Percentiles rank a stretch among this genome's conserved stretches.
phyloP scores from a whole-genome alignment of 2,888 invertebrate genomes.

The Pterostichus madidus region DNA sequence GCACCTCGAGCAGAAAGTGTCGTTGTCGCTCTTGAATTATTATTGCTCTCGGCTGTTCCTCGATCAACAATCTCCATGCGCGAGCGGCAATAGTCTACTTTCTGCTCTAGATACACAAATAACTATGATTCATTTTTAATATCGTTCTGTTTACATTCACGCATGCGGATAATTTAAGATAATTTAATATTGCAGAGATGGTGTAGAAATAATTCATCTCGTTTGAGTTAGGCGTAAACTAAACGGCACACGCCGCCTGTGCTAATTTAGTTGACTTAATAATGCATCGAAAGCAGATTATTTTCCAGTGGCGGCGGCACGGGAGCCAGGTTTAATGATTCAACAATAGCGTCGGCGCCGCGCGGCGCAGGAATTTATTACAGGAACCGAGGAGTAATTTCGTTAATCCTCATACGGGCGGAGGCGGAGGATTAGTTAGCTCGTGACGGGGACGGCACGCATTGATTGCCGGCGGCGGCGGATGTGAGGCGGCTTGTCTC shows the following conservation, averaged over 20 bases:
- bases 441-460: constrained; percentile 1
- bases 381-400: constrained; percentile 55
- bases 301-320: constrained; percentile 46
- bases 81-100: too few species aligned
- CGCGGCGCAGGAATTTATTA: constrained; percentile 38
- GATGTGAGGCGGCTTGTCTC: neutral
- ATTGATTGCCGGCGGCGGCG: constrained; percentile 30
- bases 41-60: too few species aligned
- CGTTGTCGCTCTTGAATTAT: too few species aligned
- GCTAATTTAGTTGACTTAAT: constrained; percentile 64
- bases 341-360: neutral
- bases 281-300: constrained; percentile 66
- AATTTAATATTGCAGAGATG: constrained; percentile 6
- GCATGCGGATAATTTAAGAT: neutral
- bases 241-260: constrained; percentile 49
- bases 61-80: too few species aligned
- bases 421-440: neutral
- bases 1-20: too few species aligned
- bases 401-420: constrained; percentile 57
- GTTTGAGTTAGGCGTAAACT: constrained; percentile 46
- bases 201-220: constrained; percentile 57
- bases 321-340: constrained; percentile 54
- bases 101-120: too few species aligned
- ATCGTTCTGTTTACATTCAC: neutral
- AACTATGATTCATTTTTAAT: constrained; percentile 24